Conservation (phyloP, 2,888 invertebrate species). For the Odontothrips loti region DNA sequence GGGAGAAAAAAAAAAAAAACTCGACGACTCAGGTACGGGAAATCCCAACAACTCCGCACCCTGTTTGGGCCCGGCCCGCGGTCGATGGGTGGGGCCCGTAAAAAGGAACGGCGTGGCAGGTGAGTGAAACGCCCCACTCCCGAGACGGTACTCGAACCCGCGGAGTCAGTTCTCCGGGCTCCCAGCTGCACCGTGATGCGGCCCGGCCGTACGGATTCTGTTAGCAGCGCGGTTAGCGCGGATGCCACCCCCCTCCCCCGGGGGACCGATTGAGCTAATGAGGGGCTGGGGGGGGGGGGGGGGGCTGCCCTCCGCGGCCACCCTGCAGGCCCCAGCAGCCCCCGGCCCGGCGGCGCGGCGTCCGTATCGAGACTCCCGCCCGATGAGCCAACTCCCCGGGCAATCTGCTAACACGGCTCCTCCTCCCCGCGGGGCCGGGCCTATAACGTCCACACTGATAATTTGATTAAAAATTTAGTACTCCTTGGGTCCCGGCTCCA, state of each 20-base stretch:
- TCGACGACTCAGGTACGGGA: too few relatives aligned
- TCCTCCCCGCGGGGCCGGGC: not conserved
- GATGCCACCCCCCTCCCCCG: not conserved
- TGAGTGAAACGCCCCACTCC: too few relatives aligned
- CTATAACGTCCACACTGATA: not conserved
- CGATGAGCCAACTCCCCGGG: not conserved
- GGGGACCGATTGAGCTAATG: not conserved
- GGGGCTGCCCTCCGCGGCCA: not conserved
- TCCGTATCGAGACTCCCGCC: not conserved
- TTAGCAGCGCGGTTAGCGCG: not conserved
- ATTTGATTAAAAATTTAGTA: constrained; percentile 5
- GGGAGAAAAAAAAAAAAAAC: too few relatives aligned
- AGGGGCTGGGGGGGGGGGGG: not conserved
- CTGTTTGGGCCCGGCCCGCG: too few relatives aligned
- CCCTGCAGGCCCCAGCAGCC: not conserved
- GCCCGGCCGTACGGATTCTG: not conserved
- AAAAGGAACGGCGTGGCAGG: too few relatives aligned
- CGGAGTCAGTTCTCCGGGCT: too few relatives aligned
- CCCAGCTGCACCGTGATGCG: too few relatives aligned
- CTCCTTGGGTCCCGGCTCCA: too few relatives aligned
- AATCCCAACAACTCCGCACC: too few relatives aligned
- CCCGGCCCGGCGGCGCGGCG: not conserved
- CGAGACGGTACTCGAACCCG: too few relatives aligned
- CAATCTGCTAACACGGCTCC: constrained; percentile 1
- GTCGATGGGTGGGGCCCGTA: too few relatives aligned